These are phyloP conservation scores for Pogonognathellus flavescens DNA, from an alignment of 1,140 invertebrate genomes.

Conservation along the genomic window DNA sequence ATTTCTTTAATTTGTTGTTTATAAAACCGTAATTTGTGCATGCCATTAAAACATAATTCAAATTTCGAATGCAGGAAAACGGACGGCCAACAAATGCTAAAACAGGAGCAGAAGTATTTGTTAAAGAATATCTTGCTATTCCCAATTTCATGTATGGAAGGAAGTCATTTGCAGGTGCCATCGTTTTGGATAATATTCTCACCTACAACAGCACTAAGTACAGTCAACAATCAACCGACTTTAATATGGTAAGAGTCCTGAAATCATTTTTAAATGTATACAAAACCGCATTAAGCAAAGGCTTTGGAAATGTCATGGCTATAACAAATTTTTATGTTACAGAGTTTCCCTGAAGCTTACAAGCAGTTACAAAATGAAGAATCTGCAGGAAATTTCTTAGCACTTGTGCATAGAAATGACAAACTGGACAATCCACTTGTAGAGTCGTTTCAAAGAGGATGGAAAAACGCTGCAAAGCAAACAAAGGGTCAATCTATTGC, in stretches of 20 bases:
- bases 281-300: no score
- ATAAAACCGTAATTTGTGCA: background rate
- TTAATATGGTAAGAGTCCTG: conserved; percentile 52
- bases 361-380: conserved; percentile 4
- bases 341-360: conserved; percentile 57
- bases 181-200: conserved; percentile 61
- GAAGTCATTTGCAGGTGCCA: conserved; percentile 57
- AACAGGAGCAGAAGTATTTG: conserved; percentile 49
- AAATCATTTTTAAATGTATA: no score
- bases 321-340: background rate
- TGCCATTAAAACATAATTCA: background rate
- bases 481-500: background rate
- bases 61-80: background rate
- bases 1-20: no score
- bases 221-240: background rate
- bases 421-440: conserved; percentile 45
- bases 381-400: conserved; percentile 59
- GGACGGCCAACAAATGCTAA: background rate
- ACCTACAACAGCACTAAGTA: conserved; percentile 47
- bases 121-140: conserved; percentile 45
- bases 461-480: conserved; percentile 30
- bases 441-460: conserved; percentile 24
- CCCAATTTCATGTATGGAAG: conserved; percentile 39
- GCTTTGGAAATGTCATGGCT: no score
- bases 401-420: conserved; percentile 42